Conservation (phyloP, 2,888 invertebrate genomes). For the Crocallis elinguaria region DNA sequence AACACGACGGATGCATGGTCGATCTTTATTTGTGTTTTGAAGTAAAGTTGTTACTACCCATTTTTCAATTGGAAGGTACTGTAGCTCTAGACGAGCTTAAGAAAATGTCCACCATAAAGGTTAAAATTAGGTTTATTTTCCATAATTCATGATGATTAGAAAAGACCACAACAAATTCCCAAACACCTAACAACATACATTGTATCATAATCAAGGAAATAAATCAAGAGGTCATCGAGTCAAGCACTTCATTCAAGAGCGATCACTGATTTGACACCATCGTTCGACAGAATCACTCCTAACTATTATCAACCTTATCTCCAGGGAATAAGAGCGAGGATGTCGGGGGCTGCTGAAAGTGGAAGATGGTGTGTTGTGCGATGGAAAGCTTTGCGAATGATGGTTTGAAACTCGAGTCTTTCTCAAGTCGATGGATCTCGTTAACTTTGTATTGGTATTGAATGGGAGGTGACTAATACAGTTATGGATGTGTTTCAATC, state of each 20-base stretch:
- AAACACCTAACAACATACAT: constrained; percentile 12
- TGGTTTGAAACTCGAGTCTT: constrained; percentile 44
- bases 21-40: no score
- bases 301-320: constrained; percentile 13
- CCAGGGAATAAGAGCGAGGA: neutral
- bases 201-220: constrained; percentile 28
- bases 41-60: no score
- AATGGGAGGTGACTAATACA: constrained; percentile 37
- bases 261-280: constrained; percentile 20
- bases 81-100: no score
- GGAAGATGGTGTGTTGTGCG: neutral
- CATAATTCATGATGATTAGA: no score
- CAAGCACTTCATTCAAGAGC: constrained; percentile 28
- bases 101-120: no score
- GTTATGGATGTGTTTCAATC: constrained; percentile 23
- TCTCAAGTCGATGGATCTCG: constrained; percentile 42
- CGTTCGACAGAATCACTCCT: neutral
- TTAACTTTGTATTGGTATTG: constrained; percentile 41
- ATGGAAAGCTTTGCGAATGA: constrained; percentile 41
- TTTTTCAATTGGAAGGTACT: no score
- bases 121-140: no score
- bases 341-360: neutral
- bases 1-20: no score
- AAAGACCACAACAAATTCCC: neutral
- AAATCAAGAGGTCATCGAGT: constrained; percentile 29